Percentiles rank a stretch among this genome's conserved stretches.
phyloP scores from a whole-genome alignment of 2,888 invertebrate genomes.

The Eueremaeus valkanovi region DNA sequence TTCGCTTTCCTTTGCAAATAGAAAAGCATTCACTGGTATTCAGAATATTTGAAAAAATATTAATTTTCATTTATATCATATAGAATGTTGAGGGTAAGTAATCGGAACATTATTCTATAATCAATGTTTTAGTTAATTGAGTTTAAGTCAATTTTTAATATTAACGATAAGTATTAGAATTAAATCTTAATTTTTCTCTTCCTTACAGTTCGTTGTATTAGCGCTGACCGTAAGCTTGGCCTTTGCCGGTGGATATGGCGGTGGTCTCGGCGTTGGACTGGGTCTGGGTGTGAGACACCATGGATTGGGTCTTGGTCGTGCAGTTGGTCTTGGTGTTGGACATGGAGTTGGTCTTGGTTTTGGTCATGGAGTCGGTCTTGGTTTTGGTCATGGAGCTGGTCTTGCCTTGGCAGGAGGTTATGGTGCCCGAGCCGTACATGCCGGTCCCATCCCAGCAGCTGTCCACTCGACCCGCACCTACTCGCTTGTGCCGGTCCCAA shows the following conservation, averaged over 20 bases:
- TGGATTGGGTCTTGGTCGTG: no score
- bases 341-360: not conserved
- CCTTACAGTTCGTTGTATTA: not conserved
- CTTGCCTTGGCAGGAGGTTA: not conserved
- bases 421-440: not conserved
- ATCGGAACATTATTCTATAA: not conserved
- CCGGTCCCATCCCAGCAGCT: not conserved
- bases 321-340: no score
- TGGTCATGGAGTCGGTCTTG: not conserved
- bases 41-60: not conserved
- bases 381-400: not conserved
- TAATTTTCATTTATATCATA: not conserved
- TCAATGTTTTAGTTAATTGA: not conserved
- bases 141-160: not conserved
- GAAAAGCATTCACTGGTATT: not conserved
- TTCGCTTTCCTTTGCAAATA: no score
- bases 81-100: not conserved
- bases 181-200: not conserved
- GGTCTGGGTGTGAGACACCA: no score
- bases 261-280: not conserved
- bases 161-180: no score
- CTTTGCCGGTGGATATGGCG: not conserved
- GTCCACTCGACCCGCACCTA: slow-evolving; percentile 1
- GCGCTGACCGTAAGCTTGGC: not conserved
- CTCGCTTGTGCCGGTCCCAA: not conserved